Base-by-base conservation (phyloP, 1,140 invertebrate genomes). In the Ceratitis capitata region DNA sequence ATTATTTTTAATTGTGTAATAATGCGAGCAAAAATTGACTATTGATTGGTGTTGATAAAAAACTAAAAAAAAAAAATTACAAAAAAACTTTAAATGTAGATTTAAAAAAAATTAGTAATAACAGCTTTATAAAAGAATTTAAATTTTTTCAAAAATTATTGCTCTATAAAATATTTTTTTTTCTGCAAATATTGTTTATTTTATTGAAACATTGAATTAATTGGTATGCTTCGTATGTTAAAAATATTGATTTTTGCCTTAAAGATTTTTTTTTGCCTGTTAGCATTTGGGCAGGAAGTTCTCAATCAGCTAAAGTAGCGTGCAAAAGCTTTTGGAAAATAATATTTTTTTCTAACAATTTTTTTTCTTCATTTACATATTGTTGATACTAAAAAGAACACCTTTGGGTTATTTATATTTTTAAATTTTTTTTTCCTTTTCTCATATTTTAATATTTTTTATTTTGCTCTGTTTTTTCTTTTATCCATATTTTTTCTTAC, bases 1-100 rank as follows among this genome's bases (percentile, higher is more conserved):
- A 69, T 69, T 69, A 69, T 19, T 35, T 69, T 69, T 69, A 69
- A 69, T 69, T 69, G 61, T 32, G 9, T 69, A 39, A 69, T 35
- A 69, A 69, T 69, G 32, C 61, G 32, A 69, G 19, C 3, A 35
- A 7, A 69, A 69, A 69, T 69, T 35, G 29, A n/a, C 61, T 69
- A 69, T 35, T 69, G 61, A 39, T 69, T 35, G 61, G 16, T 12
- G 3, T 69, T 19, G n/a, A 53, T 53, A 53, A 53, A 49, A 49
- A 53, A 39, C 39, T 32, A 19, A 10, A 69, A 69, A 61, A 61
- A 61, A 61, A 1, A 47, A 14, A 9, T 47, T 47, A 47, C 45
- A 47, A 47, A 47, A 47, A 47, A 47, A 47, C 14, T 1, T 9
- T 47, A 1, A 9, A 9, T 47, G 7, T 47, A 47, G 7, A 29